Conservation (phyloP, 2,113 vertebrate species). For the Panthera leo region DNA sequence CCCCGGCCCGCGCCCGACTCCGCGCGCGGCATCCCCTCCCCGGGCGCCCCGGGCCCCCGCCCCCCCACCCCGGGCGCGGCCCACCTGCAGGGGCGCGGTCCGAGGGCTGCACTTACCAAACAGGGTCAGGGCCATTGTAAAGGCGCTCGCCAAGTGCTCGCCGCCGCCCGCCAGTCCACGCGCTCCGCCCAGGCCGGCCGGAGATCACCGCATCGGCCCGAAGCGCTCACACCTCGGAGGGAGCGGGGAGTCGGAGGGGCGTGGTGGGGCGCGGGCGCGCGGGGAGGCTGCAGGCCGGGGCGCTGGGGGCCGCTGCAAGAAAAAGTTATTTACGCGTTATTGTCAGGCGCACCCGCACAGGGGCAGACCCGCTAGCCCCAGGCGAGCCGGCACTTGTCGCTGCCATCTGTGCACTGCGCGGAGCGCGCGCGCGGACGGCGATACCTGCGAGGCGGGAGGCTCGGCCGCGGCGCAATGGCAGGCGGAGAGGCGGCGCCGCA, state of each 20-base stretch:
- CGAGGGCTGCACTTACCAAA: slow-evolving; percentile 85
- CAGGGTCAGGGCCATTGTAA: slow-evolving; percentile 88
- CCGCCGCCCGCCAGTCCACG: not conserved
- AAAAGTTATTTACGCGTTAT: slow-evolving; percentile 74
- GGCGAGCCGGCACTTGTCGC: slow-evolving; percentile 70
- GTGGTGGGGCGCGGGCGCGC: slow-evolving; percentile 24
- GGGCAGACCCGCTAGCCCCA: slow-evolving; percentile 11
- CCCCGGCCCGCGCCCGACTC: not conserved
- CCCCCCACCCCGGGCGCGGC: slow-evolving; percentile 23
- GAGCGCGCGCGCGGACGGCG: slow-evolving; percentile 15
- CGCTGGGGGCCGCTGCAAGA: slow-evolving; percentile 64
- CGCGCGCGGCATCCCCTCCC: not conserved
- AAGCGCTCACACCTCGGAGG: slow-evolving; percentile 54
- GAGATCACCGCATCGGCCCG: slow-evolving; percentile 63
- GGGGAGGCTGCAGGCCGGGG: not conserved
- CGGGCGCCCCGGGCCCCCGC: not conserved
- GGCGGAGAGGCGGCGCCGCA: slow-evolving; percentile 54
- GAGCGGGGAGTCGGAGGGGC: slow-evolving; percentile 48
- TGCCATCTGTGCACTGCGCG: not conserved
- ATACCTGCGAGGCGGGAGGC: slow-evolving; percentile 53
- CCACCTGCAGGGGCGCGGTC: slow-evolving; percentile 55
- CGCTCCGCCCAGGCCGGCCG: slow-evolving; percentile 40
- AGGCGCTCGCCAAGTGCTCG: not conserved
- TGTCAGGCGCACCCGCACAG: not conserved
- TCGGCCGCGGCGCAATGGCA: not conserved